Conservation (phyloP, 2,888 invertebrate genomes). For the Agonopterix alstromeriana region DNA sequence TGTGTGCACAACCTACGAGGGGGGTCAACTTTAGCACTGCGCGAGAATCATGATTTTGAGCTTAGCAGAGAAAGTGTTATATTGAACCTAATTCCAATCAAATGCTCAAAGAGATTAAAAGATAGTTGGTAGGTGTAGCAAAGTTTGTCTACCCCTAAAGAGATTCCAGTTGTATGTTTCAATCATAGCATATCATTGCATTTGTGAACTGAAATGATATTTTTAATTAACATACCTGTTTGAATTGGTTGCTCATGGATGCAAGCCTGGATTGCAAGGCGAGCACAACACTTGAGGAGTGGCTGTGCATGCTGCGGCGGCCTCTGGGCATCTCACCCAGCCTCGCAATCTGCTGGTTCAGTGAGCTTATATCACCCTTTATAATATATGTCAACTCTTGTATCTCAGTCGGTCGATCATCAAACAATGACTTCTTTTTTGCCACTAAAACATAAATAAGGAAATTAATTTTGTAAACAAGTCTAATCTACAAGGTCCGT, state of each 20-base stretch:
- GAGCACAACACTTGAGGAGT: constrained; percentile 94
- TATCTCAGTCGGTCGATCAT: constrained; percentile 96
- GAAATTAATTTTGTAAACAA: not conserved
- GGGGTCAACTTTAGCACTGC: too few species aligned
- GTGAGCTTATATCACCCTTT: constrained; percentile 94
- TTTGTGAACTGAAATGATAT: too few species aligned
- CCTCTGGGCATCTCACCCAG: constrained; percentile 88
- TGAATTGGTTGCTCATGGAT: constrained; percentile 98
- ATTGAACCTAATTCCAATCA: too few species aligned
- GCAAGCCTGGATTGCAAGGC: constrained; percentile 96
- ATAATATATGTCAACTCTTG: constrained; percentile 98
- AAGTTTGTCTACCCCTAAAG: too few species aligned
- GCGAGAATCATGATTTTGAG: too few species aligned
- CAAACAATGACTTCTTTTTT: constrained; percentile 97
- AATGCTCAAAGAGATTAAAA: too few species aligned
- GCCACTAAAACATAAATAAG: constrained; percentile 81
- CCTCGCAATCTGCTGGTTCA: constrained; percentile 98
- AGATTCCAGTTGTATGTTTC: too few species aligned
- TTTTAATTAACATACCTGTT: constrained; percentile 74
- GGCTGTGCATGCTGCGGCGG: constrained; percentile 90
- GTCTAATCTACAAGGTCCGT: too few species aligned
- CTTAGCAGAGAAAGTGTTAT: too few species aligned
- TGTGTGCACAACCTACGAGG: too few species aligned
- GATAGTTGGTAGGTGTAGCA: too few species aligned
- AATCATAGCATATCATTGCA: too few species aligned